A percentile compares a stretch with the other conserved stretches of the same genome.
Evolutionary conservation across 1,140 invertebrate species (phyloP).

Genomic region (Odontomachus brunneus): DNA sequence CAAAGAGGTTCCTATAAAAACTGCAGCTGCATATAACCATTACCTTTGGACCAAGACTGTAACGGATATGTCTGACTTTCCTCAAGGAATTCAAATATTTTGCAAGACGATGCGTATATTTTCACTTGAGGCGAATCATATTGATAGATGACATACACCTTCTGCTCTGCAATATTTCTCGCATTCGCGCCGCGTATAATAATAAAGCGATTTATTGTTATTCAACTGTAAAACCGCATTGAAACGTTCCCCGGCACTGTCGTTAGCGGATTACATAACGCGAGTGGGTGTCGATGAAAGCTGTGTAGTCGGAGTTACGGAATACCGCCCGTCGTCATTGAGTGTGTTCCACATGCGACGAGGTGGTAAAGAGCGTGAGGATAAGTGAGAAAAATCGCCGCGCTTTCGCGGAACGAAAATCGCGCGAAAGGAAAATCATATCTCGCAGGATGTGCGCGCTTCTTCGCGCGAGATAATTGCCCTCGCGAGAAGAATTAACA

Average conservation of each 20-base stretch:
- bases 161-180: neutral
- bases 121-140: neutral
- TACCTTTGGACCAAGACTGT: neutral
- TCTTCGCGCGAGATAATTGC: constrained; percentile 4
- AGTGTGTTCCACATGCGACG: constrained; percentile 45
- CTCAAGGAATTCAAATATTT: neutral
- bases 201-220: neutral
- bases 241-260: neutral
- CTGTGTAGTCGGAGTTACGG: constrained; percentile 59
- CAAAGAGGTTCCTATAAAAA: neutral
- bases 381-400: neutral
- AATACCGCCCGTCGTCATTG: constrained; percentile 66
- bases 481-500: constrained; percentile 67
- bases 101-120: neutral
- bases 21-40: neutral
- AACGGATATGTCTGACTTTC: neutral
- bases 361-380: constrained; percentile 32
- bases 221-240: constrained; percentile 12
- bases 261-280: constrained; percentile 65
- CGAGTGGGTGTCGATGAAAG: constrained; percentile 73
- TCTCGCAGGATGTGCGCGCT: too few relatives aligned
- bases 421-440: too few relatives aligned
- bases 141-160: neutral
- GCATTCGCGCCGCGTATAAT: neutral
- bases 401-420: neutral